phyloP scores from a whole-genome alignment of 2,113 vertebrate genomes.

The Eudyptes chrysolophus region DNA sequence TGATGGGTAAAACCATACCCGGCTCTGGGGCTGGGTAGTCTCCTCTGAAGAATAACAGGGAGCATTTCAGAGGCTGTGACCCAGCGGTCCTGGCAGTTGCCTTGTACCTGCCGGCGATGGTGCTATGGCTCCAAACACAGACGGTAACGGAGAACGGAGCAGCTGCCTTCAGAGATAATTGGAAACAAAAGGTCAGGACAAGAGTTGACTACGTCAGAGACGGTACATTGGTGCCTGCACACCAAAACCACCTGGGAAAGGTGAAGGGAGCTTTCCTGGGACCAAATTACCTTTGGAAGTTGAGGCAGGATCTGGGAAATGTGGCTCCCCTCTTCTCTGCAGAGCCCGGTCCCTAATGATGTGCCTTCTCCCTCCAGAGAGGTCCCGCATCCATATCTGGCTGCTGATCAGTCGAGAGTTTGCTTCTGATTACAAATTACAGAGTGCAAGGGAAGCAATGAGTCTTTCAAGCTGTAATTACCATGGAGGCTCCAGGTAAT shows the following conservation, averaged over 20 bases:
- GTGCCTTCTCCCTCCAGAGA: neutral
- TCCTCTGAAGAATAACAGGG: neutral
- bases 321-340: neutral
- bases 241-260: neutral
- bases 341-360: neutral
- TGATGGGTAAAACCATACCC: neutral
- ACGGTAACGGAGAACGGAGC: neutral
- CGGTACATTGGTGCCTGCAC: neutral
- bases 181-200: neutral
- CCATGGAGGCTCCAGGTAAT: neutral
- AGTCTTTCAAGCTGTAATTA: neutral
- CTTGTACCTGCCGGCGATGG: neutral
- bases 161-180: neutral
- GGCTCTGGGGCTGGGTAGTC: neutral
- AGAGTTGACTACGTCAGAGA: neutral
- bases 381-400: accelerated
- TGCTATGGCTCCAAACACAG: neutral
- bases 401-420: neutral
- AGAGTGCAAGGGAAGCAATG: neutral
- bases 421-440: constrained; percentile 9
- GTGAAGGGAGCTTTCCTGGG: neutral
- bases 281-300: neutral
- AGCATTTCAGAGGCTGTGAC: neutral
- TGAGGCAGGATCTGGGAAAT: neutral
- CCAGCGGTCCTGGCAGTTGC: neutral